Conservation (phyloP, 2,113 vertebrate species). For the Carlito syrichta region DNA sequence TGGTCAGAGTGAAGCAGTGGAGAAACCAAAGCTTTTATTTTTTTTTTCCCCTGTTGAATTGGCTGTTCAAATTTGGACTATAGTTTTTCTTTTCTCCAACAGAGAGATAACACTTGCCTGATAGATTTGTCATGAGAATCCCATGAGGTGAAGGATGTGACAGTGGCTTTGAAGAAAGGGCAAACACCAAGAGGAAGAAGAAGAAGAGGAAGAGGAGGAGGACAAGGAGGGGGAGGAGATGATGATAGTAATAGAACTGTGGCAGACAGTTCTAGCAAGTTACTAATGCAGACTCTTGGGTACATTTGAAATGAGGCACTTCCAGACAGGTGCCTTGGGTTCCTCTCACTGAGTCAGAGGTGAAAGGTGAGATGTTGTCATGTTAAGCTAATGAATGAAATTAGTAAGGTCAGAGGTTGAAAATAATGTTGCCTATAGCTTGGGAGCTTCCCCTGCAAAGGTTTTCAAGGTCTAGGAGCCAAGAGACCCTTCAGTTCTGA, state of each 20-base stretch:
- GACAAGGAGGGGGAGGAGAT: background rate
- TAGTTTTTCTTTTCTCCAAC: no score
- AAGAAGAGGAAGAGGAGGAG: no score
- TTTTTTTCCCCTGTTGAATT: no score
- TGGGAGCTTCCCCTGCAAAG: background rate
- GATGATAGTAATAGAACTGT: background rate
- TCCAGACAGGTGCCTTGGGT: background rate
- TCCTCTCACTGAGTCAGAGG: conserved; percentile 13
- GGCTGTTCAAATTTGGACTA: no score
- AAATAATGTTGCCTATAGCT: conserved; percentile 5
- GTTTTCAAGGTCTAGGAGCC: background rate
- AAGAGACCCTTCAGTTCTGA: conserved; percentile 31
- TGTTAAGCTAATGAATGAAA: conserved; percentile 43
- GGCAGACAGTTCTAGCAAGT: background rate
- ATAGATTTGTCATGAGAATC: no score
- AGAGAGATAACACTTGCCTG: no score
- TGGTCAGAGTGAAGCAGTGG: no score
- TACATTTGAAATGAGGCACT: background rate
- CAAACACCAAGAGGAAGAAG: no score
- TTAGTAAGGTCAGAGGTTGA: background rate
- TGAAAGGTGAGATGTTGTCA: conserved; percentile 46
- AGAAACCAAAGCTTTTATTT: no score
- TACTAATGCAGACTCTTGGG: background rate
- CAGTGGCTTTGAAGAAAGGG: no score
- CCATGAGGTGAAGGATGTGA: no score